These are phyloP conservation scores for Anser brachyrhynchus DNA, from an alignment of 2,113 vertebrate species.

Conservation along the genomic window DNA sequence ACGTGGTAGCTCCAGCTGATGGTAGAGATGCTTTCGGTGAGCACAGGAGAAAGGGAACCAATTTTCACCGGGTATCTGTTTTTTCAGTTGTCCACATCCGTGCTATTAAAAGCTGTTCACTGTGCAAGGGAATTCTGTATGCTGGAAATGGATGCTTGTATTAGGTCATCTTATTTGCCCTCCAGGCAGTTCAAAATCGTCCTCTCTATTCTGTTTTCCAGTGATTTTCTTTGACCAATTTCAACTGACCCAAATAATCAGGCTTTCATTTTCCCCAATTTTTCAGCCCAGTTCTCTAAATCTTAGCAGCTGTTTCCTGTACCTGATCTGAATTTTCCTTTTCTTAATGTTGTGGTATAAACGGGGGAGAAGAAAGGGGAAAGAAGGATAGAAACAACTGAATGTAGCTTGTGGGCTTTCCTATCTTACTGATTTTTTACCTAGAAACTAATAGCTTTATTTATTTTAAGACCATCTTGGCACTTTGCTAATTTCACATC, in stretches of 20 bases:
- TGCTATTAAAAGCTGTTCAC: not conserved
- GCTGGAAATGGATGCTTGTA: not conserved
- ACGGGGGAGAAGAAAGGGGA: not conserved
- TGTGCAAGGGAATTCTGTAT: not conserved
- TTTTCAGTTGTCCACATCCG: not conserved
- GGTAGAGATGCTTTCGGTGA: not conserved
- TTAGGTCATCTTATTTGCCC: not conserved
- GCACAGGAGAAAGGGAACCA: not conserved
- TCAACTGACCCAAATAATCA: slow-evolving; percentile 35
- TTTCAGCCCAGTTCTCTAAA: not conserved
- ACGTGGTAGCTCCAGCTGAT: not conserved
- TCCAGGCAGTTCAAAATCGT: not conserved
- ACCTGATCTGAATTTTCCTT: not conserved
- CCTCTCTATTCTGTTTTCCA: not conserved
- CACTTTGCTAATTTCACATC: not conserved
- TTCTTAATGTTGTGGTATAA: not conserved
- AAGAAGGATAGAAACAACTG: not conserved
- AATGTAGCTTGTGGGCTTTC: not conserved
- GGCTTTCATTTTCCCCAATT: not conserved
- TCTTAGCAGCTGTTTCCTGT: not conserved
- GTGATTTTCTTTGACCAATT: slow-evolving; percentile 24
- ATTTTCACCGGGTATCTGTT: not conserved
- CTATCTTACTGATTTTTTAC: not conserved
- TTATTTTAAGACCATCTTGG: not conserved
- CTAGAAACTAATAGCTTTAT: not conserved